These are phyloP conservation scores for Hippocampus comes DNA, from an alignment of 2,113 vertebrate species.

Conservation along the genomic window DNA sequence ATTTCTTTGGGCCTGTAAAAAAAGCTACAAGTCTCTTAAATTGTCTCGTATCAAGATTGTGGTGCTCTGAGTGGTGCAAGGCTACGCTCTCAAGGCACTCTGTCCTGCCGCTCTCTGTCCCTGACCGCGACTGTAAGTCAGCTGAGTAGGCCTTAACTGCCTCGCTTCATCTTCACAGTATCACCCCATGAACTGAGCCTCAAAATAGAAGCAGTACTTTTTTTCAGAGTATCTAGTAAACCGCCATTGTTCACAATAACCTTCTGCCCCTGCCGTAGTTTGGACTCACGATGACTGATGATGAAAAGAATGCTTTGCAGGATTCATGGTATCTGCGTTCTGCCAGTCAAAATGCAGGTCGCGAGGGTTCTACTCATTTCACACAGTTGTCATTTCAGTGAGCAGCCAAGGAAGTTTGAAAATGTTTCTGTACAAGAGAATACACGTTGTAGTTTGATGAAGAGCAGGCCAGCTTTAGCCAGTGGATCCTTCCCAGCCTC, in stretches of 20 bases:
- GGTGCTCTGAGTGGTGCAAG: conserved; percentile 30
- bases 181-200: background rate
- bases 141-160: conserved; percentile 13
- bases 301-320: background rate
- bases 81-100: conserved; percentile 36
- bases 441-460: conserved; percentile 29
- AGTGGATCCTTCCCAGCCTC: conserved; percentile 40
- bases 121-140: conserved; percentile 10
- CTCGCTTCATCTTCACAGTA: conserved; percentile 10
- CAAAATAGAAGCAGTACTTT: conserved; percentile 3
- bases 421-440: conserved; percentile 3
- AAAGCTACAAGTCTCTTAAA: conserved; percentile 36
- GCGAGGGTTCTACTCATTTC: no score
- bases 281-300: no score
- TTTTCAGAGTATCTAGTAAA: background rate
- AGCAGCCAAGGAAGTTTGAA: background rate
- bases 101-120: background rate
- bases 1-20: conserved; percentile 16
- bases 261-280: background rate
- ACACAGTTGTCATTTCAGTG: background rate
- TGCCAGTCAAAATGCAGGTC: background rate
- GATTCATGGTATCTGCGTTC: background rate
- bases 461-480: conserved; percentile 44
- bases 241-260: background rate
- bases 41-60: conserved; percentile 47